These are phyloP conservation scores for Gymnocephalus cernua DNA, from an alignment of 2,113 vertebrate genomes.

Conservation along the genomic window DNA sequence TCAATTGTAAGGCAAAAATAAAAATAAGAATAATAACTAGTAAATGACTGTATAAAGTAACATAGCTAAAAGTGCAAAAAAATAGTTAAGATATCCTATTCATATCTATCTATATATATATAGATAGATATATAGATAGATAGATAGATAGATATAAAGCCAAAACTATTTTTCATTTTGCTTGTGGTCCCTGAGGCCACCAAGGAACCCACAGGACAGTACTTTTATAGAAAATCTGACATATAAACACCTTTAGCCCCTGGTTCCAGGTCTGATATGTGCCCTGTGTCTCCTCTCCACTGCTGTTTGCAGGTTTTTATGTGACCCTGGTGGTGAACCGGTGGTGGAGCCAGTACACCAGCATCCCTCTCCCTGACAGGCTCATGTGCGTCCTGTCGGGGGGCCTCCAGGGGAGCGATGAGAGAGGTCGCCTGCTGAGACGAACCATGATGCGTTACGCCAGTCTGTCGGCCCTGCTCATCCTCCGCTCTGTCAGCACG, in stretches of 20 bases:
- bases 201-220: neutral
- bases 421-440: constrained; percentile 90
- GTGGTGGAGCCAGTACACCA: constrained; percentile 95
- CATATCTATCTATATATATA: too few species aligned
- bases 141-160: too few species aligned
- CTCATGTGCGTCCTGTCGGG: constrained; percentile 90
- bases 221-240: too few species aligned
- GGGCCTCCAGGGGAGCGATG: constrained; percentile 88
- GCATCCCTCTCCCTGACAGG: constrained; percentile 90
- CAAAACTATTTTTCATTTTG: neutral
- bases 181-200: neutral
- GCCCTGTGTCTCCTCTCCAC: neutral
- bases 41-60: too few species aligned
- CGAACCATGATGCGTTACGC: constrained; percentile 93
- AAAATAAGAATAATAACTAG: too few species aligned
- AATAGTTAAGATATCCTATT: too few species aligned
- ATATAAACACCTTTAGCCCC: neutral
- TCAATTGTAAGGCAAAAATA: too few species aligned
- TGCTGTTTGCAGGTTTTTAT: constrained; percentile 88
- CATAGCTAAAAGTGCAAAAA: too few species aligned
- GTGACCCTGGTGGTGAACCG: constrained; percentile 94
- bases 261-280: neutral
- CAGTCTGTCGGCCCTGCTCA: constrained; percentile 90
- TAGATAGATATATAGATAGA: too few species aligned
- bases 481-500: constrained; percentile 93